phyloP scores from a whole-genome alignment of 2,888 invertebrate species.

The Leptopilina syphax region DNA sequence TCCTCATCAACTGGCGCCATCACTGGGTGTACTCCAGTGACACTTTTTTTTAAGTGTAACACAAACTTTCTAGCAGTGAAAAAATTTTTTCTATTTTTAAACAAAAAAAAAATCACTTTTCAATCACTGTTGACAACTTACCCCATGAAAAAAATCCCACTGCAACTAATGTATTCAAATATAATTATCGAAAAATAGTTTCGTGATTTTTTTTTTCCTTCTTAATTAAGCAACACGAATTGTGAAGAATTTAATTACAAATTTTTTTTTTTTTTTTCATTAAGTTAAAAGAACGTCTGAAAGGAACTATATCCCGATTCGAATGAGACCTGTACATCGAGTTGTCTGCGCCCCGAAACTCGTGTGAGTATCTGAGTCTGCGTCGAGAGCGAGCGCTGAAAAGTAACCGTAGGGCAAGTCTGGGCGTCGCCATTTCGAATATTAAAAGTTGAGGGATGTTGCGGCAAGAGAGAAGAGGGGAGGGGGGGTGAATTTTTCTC shows the following conservation, averaged over 20 bases:
- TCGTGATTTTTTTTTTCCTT: neutral
- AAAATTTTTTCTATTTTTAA: neutral
- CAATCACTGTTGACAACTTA: slow-evolving; percentile 17
- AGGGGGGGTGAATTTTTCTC: slow-evolving; percentile 50
- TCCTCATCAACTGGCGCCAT: slow-evolving; percentile 65
- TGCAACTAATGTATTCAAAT: neutral
- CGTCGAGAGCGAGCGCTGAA: slow-evolving; percentile 62
- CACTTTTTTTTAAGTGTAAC: neutral
- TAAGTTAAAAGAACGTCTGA: slow-evolving; percentile 47
- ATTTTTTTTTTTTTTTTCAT: slow-evolving; percentile 6
- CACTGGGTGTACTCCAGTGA: neutral
- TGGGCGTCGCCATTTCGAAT: slow-evolving; percentile 74
- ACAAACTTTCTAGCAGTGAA: neutral
- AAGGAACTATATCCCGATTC: slow-evolving; percentile 52
- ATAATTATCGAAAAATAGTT: no score
- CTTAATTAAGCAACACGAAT: neutral
- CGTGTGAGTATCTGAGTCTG: slow-evolving; percentile 63
- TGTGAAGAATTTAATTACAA: neutral
- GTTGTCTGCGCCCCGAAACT: slow-evolving; percentile 55
- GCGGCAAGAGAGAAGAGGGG: no score
- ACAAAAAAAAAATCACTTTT: neutral
- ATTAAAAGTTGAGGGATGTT: slow-evolving; percentile 62
- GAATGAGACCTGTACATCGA: slow-evolving; percentile 54
- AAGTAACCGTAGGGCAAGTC: slow-evolving; percentile 59
- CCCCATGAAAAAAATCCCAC: neutral